Evolutionary conservation across 2,888 invertebrate genomes (phyloP).

Genomic region (Terebella lapidaria): DNA sequence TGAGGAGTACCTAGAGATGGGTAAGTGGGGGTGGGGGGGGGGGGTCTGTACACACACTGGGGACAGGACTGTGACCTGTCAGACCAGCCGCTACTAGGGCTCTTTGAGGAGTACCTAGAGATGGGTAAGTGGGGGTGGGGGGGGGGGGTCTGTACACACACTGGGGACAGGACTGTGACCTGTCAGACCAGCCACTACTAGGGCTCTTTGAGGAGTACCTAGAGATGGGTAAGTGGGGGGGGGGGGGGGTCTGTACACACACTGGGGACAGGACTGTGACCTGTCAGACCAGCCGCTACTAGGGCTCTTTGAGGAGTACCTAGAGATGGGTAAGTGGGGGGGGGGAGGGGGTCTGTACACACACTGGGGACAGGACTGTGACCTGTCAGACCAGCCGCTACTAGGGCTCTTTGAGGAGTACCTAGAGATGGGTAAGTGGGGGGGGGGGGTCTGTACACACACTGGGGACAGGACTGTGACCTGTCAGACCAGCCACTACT

Average conservation of each 20-base stretch:
- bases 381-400: not conserved
- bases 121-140: too few relatives aligned
- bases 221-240: not conserved
- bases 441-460: too few relatives aligned
- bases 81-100: too few relatives aligned
- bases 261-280: constrained; percentile 47
- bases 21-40: constrained; percentile 21
- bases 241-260: too few relatives aligned
- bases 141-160: too few relatives aligned
- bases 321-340: constrained; percentile 51
- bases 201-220: constrained; percentile 19
- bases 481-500: constrained; percentile 30
- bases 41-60: not conserved
- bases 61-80: not conserved
- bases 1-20: constrained; percentile 52
- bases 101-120: too few relatives aligned
- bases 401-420: not conserved
- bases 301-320: constrained; percentile 49
- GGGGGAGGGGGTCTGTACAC: too few relatives aligned
- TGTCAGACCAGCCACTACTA: constrained; percentile 38
- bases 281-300: constrained; percentile 39
- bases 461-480: not conserved
- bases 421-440: not conserved
- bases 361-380: not conserved
- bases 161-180: too few relatives aligned